Evolutionary conservation across 2,797 vertebrate genomes (phyloP).

Genomic region (Brotula barbata): DNA sequence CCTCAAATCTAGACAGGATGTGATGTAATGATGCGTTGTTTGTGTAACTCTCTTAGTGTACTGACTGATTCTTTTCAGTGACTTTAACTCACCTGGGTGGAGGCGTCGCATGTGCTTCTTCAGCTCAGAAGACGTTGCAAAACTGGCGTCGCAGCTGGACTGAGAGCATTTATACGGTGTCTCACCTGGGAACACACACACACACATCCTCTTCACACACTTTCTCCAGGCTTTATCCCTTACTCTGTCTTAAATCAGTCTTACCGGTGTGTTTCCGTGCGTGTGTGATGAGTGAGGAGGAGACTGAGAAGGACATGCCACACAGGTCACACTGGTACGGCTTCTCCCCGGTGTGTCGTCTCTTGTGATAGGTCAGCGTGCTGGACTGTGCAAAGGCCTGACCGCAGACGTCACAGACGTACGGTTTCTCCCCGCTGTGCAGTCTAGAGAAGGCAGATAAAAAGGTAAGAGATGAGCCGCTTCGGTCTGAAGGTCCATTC

Average conservation of each 20-base stretch:
- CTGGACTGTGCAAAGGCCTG: slow-evolving; percentile 97
- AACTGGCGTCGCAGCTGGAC: slow-evolving; percentile 88
- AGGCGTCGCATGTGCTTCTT: slow-evolving; percentile 94
- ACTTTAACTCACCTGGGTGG: slow-evolving; percentile 89
- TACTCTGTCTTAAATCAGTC: too few species aligned
- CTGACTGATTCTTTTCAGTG: too few species aligned
- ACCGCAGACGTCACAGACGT: slow-evolving; percentile 92
- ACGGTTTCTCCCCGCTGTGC: slow-evolving; percentile 95
- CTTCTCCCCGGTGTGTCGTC: slow-evolving; percentile 96
- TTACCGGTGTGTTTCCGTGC: slow-evolving; percentile 94
- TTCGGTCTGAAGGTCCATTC: too few species aligned
- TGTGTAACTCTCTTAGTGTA: too few species aligned
- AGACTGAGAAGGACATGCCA: slow-evolving; percentile 96
- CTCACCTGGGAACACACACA: slow-evolving; percentile 82
- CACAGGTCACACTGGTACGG: slow-evolving; percentile 97
- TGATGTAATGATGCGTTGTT: too few species aligned
- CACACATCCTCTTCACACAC: neutral
- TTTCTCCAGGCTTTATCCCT: too few species aligned
- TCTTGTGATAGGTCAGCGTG: slow-evolving; percentile 95
- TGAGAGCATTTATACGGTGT: slow-evolving; percentile 92
- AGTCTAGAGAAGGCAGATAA: slow-evolving; percentile 41
- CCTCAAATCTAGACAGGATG: too few species aligned
- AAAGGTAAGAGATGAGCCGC: too few species aligned
- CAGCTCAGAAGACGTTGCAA: slow-evolving; percentile 93
- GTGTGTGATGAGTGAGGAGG: slow-evolving; percentile 96